phyloP scores from a whole-genome alignment of 2,113 vertebrate species.

The Romanogobio albipinnatus region DNA sequence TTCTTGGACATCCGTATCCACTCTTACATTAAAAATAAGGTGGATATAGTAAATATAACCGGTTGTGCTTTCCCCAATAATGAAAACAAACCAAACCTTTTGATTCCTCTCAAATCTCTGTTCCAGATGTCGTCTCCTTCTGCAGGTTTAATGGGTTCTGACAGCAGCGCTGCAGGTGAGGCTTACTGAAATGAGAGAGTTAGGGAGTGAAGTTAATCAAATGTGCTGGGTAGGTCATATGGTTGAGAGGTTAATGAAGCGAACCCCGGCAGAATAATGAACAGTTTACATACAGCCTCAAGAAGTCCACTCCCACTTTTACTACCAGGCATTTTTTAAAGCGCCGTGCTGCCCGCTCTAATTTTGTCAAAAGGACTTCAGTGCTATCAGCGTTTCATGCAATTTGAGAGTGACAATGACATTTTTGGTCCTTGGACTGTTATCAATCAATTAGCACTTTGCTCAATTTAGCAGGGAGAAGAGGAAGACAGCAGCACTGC shows the following conservation, averaged over 20 bases:
- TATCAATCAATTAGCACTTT: constrained; percentile 23
- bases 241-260: constrained; percentile 92
- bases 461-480: neutral
- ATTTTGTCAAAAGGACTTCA: constrained; percentile 75
- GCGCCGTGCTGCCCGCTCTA: constrained; percentile 74
- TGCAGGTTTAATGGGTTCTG: constrained; percentile 75
- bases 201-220: constrained; percentile 77
- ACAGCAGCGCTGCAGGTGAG: constrained; percentile 83
- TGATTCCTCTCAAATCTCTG: neutral
- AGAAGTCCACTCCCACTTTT: constrained; percentile 85
- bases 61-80: neutral
- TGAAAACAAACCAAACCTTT: neutral
- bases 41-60: neutral
- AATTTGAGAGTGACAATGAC: constrained; percentile 48
- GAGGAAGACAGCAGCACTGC: neutral
- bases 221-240: constrained; percentile 73
- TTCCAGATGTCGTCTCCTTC: constrained; percentile 62
- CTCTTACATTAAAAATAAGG: no score
- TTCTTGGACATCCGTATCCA: no score
- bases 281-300: constrained; percentile 86
- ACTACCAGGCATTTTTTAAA: constrained; percentile 76
- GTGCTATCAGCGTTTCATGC: constrained; percentile 75
- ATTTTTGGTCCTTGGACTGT: constrained; percentile 14
- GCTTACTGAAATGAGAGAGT: constrained; percentile 66
- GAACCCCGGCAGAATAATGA: constrained; percentile 85